Evolutionary conservation across 2,888 invertebrate genomes (phyloP), one percentile per base, ranked within the genome.

Genomic region (Euplagia quadripunctaria): DNA sequence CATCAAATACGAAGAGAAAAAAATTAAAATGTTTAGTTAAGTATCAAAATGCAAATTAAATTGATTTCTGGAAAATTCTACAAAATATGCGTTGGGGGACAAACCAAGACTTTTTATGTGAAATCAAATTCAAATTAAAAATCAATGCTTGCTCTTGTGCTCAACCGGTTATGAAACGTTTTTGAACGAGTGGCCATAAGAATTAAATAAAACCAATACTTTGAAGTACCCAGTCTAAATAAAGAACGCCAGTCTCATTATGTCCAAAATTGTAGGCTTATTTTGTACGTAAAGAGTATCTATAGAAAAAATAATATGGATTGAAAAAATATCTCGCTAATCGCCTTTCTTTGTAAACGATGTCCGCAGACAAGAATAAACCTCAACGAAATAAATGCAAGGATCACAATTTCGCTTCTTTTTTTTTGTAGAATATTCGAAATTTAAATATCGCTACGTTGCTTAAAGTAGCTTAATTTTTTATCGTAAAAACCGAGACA

Each of bases 401-500:
- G 31, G 31, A 31, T 31, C 43, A 46, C 1, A 46, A 9, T 46
- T 8, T 46, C 43, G 9, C 3, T 8, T 31, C 4, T 17, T 41
- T 41, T 52, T 12, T 14, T 68, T 68, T 68, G 41, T 68, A n/a
- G n/a, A 52, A 68, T n/a, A 52, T 68, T 55, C 42, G 6, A 55
- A 16, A 68, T 42, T 68, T 42, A 43, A 43, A 68, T 4, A 46
- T 65, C n/a, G 17, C 42, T 7, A 17, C 51, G 43, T 58, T 58
- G 8, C 43, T 68, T 41, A 55, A 68, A 55, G 41, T 16, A 49
- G 17, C 41, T 66, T 66, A 46, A 67, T 67, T 4, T 55, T 68
- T 52, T 55, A 12, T 68, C 52, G 16, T 74, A 71, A 68, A 70
- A 67, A 55, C 31, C 9, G 68, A 52, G 65, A 58, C 71, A 70